A percentile compares a stretch with the other conserved stretches of the same genome.
Evolutionary conservation across 2,797 vertebrate species (phyloP).

Genomic region (Muscicapa comitata): DNA sequence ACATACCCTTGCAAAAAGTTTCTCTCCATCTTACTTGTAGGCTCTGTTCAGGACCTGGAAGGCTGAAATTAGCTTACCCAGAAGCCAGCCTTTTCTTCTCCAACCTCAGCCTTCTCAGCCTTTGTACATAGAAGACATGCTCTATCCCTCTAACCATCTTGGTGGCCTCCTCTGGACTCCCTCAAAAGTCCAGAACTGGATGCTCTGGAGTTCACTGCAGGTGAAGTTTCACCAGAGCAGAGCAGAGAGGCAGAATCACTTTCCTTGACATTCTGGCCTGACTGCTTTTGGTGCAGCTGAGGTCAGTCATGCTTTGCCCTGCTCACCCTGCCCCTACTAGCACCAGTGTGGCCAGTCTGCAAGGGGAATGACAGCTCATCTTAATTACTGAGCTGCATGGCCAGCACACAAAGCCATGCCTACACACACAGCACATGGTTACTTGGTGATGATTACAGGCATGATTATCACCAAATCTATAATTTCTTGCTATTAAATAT

Average conservation of each 20-base stretch:
- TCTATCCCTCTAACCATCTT: not conserved
- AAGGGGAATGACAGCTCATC: not conserved
- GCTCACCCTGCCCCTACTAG: not conserved
- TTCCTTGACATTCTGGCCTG: not conserved
- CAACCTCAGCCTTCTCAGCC: not conserved
- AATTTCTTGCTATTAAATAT: not conserved
- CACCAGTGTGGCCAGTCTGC: not conserved
- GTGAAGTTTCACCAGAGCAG: not conserved
- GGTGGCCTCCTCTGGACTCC: not conserved
- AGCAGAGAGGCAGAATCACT: not conserved
- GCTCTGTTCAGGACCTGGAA: not conserved
- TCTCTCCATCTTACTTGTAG: not conserved
- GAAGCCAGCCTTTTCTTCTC: not conserved
- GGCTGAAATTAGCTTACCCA: not conserved
- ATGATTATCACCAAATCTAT: not conserved
- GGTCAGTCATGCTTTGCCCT: not conserved
- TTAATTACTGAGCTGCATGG: not conserved
- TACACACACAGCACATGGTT: not conserved
- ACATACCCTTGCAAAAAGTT: not conserved
- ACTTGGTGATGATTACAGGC: not conserved
- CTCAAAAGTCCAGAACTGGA: not conserved
- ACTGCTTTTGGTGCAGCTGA: not conserved
- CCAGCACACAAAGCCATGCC: no score
- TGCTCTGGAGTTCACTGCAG: not conserved
- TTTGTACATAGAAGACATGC: not conserved